Evolutionary conservation across 2,797 vertebrate genomes (phyloP).

Genomic region (Pachyuromys duprasi): DNA sequence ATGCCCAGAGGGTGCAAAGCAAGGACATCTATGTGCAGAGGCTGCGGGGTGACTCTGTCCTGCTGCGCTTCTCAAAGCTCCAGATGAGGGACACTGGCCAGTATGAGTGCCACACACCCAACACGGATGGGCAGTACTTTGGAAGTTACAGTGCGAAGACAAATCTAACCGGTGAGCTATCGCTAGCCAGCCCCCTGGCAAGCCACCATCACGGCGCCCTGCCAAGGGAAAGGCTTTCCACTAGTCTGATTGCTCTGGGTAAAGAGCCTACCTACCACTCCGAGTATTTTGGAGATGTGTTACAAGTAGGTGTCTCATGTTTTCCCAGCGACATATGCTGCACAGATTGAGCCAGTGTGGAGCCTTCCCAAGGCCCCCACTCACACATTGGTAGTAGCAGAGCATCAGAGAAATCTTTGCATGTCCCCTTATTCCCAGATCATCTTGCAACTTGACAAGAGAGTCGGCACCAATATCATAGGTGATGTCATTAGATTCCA

Average conservation of each 20-base stretch:
- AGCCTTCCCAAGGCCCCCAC: neutral
- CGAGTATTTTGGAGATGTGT: neutral
- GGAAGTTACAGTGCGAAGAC: constrained; percentile 93
- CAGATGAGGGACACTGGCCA: constrained; percentile 91
- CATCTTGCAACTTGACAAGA: neutral
- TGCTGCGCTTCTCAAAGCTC: constrained; percentile 93
- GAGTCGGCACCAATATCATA: neutral
- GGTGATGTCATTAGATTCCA: neutral
- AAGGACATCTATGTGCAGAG: constrained; percentile 93
- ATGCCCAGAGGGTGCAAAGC: constrained; percentile 88
- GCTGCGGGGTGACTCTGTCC: constrained; percentile 89
- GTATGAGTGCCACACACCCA: constrained; percentile 96
- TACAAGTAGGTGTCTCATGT: neutral
- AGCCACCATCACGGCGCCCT: neutral
- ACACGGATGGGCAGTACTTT: constrained; percentile 90
- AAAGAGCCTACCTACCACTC: neutral
- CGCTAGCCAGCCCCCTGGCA: neutral
- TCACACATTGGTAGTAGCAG: neutral
- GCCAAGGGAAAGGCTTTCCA: neutral
- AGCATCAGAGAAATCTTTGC: neutral
- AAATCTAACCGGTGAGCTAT: constrained; percentile 91
- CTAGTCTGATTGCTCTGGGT: neutral
- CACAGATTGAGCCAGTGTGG: neutral
- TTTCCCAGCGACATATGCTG: neutral
- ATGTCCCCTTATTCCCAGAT: neutral